Evolutionary conservation across 2,888 invertebrate genomes (phyloP).

Genomic region (Parnassius smintheus): DNA sequence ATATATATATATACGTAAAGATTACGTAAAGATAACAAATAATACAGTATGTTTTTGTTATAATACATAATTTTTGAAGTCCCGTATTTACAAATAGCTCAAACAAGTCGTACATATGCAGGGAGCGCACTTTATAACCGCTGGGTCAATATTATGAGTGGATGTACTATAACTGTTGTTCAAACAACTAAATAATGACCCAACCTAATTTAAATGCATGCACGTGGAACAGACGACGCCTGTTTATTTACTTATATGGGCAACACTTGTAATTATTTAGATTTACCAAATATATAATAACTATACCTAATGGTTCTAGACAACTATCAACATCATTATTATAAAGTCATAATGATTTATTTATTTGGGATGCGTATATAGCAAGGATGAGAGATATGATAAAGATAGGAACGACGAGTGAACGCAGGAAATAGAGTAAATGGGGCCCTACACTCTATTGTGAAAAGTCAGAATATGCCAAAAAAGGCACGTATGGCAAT

Average conservation of each 20-base stretch:
- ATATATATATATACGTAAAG: not conserved
- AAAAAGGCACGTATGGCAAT: no score
- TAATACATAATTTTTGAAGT: constrained; percentile 29
- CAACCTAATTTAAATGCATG: constrained; percentile 63
- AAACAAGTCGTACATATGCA: constrained; percentile 45
- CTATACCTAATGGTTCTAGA: no score
- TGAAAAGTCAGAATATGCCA: no score
- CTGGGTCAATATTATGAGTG: constrained; percentile 61
- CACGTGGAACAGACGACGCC: constrained; percentile 34
- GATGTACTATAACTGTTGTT: constrained; percentile 54
- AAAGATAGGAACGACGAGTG: no score
- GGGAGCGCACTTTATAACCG: constrained; percentile 45
- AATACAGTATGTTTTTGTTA: not conserved
- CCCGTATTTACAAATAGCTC: constrained; percentile 56
- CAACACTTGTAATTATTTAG: constrained; percentile 6
- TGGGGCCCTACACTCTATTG: no score
- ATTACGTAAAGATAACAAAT: no score
- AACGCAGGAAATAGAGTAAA: no score
- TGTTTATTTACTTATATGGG: constrained; percentile 17
- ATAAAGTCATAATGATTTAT: no score
- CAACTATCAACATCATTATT: no score
- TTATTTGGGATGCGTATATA: no score
- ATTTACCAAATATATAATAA: not conserved
- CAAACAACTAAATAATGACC: constrained; percentile 55
- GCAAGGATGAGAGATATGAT: no score